Conservation (phyloP, 2,888 invertebrate genomes). For the Ecliptopera silaceata region DNA sequence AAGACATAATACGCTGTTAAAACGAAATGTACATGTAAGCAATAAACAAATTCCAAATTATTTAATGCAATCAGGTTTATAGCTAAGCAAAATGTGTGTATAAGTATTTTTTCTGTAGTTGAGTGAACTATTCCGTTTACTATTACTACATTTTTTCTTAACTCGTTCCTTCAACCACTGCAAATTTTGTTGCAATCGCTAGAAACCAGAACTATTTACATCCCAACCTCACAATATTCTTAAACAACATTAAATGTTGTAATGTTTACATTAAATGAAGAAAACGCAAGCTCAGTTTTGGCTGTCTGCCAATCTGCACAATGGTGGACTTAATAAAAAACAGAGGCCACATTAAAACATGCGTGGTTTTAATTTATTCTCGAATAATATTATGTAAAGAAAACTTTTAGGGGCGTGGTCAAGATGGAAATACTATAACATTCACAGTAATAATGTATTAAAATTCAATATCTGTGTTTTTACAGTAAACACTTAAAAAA, state of each 20-base stretch:
- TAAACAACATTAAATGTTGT: slow-evolving; percentile 46
- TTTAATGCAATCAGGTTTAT: too few species aligned
- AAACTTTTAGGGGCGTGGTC: slow-evolving; percentile 51
- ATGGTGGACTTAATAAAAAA: slow-evolving; percentile 64
- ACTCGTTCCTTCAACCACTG: slow-evolving; percentile 29
- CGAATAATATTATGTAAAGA: slow-evolving; percentile 48
- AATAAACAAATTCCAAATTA: too few species aligned
- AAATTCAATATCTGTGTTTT: too few species aligned
- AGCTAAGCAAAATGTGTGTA: too few species aligned
- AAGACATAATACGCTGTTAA: too few species aligned
- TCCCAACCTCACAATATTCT: slow-evolving; percentile 40
- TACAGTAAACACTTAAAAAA: too few species aligned
- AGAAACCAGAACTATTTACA: slow-evolving; percentile 25
- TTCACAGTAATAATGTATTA: too few species aligned
- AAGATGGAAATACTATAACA: slow-evolving; percentile 15
- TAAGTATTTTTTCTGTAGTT: too few species aligned
- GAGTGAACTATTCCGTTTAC: too few species aligned
- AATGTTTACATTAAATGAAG: slow-evolving; percentile 52
- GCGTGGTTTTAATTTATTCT: slow-evolving; percentile 60
- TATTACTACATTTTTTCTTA: background rate
- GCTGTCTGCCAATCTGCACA: slow-evolving; percentile 59
- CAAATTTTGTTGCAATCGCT: slow-evolving; percentile 31
- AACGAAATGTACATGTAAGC: too few species aligned
- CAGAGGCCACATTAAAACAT: slow-evolving; percentile 51
- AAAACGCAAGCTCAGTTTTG: slow-evolving; percentile 61